Conservation (phyloP, 92 coral and sea anemone species). For the Virgularia gustaviana region DNA sequence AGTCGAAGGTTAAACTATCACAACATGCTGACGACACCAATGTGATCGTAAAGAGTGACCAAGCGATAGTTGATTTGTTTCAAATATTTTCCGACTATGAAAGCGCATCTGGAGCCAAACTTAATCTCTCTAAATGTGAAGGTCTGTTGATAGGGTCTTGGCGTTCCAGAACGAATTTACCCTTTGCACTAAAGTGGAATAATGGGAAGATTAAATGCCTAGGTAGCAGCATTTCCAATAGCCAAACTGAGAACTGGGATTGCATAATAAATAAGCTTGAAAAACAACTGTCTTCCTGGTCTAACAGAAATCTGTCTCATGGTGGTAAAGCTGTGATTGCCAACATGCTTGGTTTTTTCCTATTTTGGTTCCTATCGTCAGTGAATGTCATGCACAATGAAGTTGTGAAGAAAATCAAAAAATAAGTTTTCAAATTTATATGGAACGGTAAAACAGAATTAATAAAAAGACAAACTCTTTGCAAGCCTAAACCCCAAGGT, state of each 20-base stretch:
- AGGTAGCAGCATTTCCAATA: too few relatives aligned
- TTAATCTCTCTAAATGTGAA: conserved; percentile 5
- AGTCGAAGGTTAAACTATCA: too few relatives aligned
- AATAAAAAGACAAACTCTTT: not conserved
- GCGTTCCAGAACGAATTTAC: not conserved
- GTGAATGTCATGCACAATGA: not conserved
- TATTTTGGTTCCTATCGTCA: too few relatives aligned
- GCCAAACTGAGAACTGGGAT: not conserved
- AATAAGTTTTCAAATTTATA: not conserved
- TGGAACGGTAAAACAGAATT: not conserved
- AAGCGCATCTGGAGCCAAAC: conserved; percentile 17
- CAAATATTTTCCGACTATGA: conserved; percentile 11
- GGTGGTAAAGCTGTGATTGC: too few relatives aligned
- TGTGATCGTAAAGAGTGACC: too few relatives aligned
- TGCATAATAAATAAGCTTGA: not conserved
- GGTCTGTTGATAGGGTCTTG: conserved; percentile 2
- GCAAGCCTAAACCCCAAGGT: not conserved
- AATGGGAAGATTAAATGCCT: too few relatives aligned
- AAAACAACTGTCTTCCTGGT: too few relatives aligned
- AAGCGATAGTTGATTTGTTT: too few relatives aligned
- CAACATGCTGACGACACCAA: too few relatives aligned
- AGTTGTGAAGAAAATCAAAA: not conserved
- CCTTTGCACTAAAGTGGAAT: not conserved
- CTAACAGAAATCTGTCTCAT: too few relatives aligned
- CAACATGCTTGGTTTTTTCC: too few relatives aligned